Percentiles rank a stretch among this genome's conserved stretches.
Evolutionary conservation across 2,113 vertebrate genomes (phyloP).

Genomic region (Promerops cafer): DNA sequence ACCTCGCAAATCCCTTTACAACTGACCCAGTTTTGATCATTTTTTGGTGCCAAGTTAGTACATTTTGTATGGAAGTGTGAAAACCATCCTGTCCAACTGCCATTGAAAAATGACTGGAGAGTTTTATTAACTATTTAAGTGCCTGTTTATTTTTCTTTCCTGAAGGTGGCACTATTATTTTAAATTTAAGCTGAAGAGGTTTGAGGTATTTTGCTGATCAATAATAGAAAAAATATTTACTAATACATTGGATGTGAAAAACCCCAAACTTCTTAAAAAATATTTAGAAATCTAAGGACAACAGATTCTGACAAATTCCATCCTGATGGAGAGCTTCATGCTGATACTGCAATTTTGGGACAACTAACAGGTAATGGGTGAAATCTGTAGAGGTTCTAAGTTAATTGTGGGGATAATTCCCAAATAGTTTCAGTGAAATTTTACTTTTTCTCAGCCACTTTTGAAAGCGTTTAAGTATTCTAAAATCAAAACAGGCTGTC

Average conservation of each 20-base stretch:
- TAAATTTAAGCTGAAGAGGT: not conserved
- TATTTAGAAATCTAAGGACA: not conserved
- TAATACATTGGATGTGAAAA: not conserved
- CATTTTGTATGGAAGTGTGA: not conserved
- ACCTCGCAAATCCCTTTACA: not conserved
- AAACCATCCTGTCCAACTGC: not conserved
- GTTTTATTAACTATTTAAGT: not conserved
- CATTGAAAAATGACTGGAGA: not conserved
- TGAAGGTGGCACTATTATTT: conserved; percentile 58
- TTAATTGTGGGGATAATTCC: not conserved
- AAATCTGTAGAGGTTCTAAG: not conserved
- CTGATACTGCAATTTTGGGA: not conserved
- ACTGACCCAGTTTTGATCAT: not conserved
- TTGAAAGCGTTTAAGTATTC: not conserved
- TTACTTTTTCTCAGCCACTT: not conserved
- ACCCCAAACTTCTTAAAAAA: not conserved
- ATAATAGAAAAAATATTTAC: not conserved
- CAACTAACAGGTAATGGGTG: not conserved
- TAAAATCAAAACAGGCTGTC: not conserved
- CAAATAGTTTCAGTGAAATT: not conserved
- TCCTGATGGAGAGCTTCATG: not conserved
- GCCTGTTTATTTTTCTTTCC: not conserved
- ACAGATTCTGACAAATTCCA: not conserved
- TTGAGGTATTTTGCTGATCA: not conserved
- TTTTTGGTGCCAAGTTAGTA: not conserved